Percentiles rank a stretch among this genome's conserved stretches.
Conservation (phyloP, 2,113 vertebrate genomes). For the Pachycephala philippinensis region DNA sequence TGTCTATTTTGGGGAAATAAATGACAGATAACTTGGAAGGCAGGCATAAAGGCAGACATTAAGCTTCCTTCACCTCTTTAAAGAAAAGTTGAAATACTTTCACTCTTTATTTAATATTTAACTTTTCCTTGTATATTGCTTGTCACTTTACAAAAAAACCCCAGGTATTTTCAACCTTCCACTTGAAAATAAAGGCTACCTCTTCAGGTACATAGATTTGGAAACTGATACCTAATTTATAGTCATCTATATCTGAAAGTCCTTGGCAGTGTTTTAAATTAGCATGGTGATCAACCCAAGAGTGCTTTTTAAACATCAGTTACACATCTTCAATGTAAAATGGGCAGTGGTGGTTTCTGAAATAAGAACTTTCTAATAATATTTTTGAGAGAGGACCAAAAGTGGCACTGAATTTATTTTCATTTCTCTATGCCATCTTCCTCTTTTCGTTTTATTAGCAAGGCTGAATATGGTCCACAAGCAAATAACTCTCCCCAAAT, state of each 20-base stretch:
- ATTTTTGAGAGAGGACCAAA: neutral
- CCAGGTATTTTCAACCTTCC: neutral
- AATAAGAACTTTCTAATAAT: neutral
- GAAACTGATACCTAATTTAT: neutral
- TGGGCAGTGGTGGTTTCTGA: neutral
- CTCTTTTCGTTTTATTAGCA: neutral
- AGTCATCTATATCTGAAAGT: neutral
- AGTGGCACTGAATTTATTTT: slow-evolving; percentile 5
- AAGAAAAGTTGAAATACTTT: slow-evolving; percentile 5
- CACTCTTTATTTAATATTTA: neutral
- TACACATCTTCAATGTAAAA: neutral
- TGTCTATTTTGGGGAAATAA: neutral
- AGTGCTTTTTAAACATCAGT: neutral
- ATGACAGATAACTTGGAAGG: neutral
- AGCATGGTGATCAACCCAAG: neutral
- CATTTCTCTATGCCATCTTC: neutral
- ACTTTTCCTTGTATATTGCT: neutral
- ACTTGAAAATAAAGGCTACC: neutral
- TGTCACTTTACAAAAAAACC: neutral
- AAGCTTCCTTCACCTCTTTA: neutral
- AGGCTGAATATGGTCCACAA: neutral
- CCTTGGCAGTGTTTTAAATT: neutral
- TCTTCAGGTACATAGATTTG: neutral
- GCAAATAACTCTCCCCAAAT: neutral
- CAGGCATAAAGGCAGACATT: neutral